Base-by-base conservation (phyloP, 2,797 vertebrate species). In the Scomberomorus guttatus region DNA sequence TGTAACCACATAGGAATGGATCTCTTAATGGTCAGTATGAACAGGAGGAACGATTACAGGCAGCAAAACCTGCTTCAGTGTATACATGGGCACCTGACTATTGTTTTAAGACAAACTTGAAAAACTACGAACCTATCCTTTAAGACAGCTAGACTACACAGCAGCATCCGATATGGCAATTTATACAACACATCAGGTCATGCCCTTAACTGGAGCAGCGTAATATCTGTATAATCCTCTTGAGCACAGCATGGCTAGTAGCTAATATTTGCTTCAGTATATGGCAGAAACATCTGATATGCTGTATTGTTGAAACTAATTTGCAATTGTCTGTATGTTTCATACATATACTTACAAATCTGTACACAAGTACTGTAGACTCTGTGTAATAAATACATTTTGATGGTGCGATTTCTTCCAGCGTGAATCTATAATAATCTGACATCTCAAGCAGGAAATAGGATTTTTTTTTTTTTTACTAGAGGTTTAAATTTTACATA, bases 261-360 rank as follows among this genome's bases (percentile, higher is more conserved):
- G 39, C 51, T 56, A 42, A 39, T 17, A 42, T n/a, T 15, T 39
- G 50, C 34, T 46, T 62, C 52, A 51, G 51, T 46, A 29, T 12
- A 57, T 29, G 46, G n/a, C 25, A 74, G 20, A 84, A 34, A 76
- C 18, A 69, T 71, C 22, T 34, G 10, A 67, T 15, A 29, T 13
- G 48, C 14, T 20, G 37, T 11, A 70, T 6, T 58, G 18, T 60
- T 29, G 39, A 46, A 32, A 51, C n/a, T 42, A 32, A 70, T 82
- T 76, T 70, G 37, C 58, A 77, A 51, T 57, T 63, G 24, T 70
- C 48, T 72, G 57, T 62, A 51, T 75, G 13, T 68, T 66, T 52
- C 56, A 75, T 83, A 60, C 42, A 27, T 68, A 68, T 4, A 83
- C 65, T 39, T 32, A 71, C 27, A 60, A 27, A 54, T 80, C 75